These are phyloP conservation scores for Cathartes aura DNA, from an alignment of 2,113 vertebrate genomes.

Conservation along the genomic window DNA sequence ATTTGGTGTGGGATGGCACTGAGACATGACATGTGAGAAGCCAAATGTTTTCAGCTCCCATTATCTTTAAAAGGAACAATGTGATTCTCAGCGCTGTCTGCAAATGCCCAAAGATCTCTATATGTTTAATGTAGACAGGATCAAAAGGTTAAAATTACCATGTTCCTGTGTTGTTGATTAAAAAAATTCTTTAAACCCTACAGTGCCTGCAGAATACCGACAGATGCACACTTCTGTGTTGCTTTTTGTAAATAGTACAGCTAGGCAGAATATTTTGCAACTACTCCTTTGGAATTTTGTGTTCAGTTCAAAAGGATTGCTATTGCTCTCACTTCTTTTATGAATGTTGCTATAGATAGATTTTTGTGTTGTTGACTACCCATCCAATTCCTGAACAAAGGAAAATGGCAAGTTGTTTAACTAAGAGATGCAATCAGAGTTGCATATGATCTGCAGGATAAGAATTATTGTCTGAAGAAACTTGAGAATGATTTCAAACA, in stretches of 20 bases:
- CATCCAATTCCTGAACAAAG: not conserved
- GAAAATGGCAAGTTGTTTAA: not conserved
- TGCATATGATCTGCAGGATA: not conserved
- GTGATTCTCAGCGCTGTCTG: not conserved
- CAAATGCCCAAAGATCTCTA: not conserved
- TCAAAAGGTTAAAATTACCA: not conserved
- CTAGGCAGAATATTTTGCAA: not conserved
- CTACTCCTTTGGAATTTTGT: not conserved
- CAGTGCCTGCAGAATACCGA: not conserved
- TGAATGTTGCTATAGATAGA: not conserved
- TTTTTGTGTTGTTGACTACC: not conserved
- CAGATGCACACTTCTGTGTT: accelerated
- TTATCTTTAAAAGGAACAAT: not conserved
- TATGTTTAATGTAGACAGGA: not conserved
- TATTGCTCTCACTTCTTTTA: not conserved
- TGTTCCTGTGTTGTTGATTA: not conserved
- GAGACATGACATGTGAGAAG: not conserved
- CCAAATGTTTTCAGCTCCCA: not conserved
- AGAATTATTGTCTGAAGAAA: not conserved
- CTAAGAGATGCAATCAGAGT: not conserved
- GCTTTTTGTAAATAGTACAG: not conserved
- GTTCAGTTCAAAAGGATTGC: not conserved
- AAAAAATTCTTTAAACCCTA: not conserved
- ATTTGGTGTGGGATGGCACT: not conserved
- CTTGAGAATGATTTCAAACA: not conserved